Conservation (phyloP, 2,888 invertebrate species). For the Spodoptera picta region DNA sequence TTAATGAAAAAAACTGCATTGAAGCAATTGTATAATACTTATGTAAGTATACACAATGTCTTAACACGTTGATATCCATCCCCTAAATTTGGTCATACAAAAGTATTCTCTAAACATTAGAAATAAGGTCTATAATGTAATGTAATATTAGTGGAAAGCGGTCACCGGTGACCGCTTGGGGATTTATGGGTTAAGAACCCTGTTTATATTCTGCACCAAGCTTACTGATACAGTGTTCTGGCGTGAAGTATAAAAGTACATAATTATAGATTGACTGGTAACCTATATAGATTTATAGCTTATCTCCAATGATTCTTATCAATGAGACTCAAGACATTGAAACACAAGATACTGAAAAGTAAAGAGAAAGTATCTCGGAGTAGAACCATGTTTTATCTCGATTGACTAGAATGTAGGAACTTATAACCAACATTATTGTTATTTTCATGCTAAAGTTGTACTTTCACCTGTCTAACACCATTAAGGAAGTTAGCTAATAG, state of each 20-base stretch:
- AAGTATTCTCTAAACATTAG: no score
- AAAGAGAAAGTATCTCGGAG: conserved; percentile 47
- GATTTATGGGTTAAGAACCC: no score
- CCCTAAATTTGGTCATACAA: no score
- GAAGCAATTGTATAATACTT: background rate
- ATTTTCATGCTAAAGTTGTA: conserved; percentile 35
- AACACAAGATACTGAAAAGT: conserved; percentile 27
- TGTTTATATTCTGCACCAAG: background rate
- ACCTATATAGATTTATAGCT: conserved; percentile 9
- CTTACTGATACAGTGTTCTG: conserved; percentile 12
- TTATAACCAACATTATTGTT: conserved; percentile 23
- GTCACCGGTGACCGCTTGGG: no score
- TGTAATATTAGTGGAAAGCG: no score
- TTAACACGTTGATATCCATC: no score
- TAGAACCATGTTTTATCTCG: conserved; percentile 16
- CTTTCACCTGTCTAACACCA: conserved; percentile 42
- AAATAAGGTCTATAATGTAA: no score
- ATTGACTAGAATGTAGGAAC: conserved; percentile 31
- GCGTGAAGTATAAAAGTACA: conserved; percentile 10
- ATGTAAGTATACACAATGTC: background rate
- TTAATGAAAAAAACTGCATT: conserved; percentile 4
- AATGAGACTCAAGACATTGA: conserved; percentile 21
- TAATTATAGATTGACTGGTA: conserved; percentile 36
- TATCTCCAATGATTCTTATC: conserved; percentile 49
- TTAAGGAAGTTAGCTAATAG: conserved; percentile 28